Evolutionary conservation across 2,113 vertebrate species (phyloP).

Genomic region (Petroica traversi): DNA sequence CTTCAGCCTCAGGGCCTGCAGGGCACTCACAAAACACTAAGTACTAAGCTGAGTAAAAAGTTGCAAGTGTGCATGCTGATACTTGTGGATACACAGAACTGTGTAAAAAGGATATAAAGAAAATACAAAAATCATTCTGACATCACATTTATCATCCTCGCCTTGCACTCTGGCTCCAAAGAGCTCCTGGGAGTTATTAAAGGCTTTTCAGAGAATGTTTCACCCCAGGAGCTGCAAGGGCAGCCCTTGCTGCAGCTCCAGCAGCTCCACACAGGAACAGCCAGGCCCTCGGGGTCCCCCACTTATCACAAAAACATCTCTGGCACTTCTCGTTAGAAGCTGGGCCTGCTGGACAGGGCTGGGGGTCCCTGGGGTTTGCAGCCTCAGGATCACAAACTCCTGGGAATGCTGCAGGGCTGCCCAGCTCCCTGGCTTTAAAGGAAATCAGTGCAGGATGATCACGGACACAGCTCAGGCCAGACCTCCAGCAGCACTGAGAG

Average conservation of each 20-base stretch:
- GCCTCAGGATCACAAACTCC: fast-evolving
- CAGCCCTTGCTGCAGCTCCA: background rate
- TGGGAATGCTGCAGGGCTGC: background rate
- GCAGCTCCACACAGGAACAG: background rate
- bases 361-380: background rate
- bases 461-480: background rate
- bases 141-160: background rate
- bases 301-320: background rate
- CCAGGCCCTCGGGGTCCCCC: background rate
- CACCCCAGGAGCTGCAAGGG: background rate
- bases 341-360: background rate
- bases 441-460: fast-evolving
- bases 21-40: no score
- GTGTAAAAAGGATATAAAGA: no score
- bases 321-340: background rate
- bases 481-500: background rate
- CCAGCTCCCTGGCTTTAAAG: background rate
- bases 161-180: background rate
- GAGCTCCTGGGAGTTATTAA: background rate
- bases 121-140: no score
- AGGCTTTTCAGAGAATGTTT: background rate
- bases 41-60: no score
- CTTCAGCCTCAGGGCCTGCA: no score
- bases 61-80: no score
- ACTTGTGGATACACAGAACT: no score